Evolutionary conservation across 2,797 vertebrate species (phyloP).

Genomic region (Botia almorhae): DNA sequence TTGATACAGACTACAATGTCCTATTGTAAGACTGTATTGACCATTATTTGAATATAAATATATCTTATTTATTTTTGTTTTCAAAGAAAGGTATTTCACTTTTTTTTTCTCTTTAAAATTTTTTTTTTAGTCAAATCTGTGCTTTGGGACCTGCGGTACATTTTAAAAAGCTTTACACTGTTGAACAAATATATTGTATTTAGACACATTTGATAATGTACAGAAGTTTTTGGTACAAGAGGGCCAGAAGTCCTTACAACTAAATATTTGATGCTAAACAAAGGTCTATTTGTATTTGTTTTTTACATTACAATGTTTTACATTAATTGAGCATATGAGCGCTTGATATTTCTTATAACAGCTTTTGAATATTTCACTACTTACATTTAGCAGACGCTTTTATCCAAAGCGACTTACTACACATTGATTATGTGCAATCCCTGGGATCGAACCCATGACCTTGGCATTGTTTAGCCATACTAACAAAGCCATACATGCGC

Average conservation of each 20-base stretch:
- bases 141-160: constrained; percentile 43
- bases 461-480: too few species aligned
- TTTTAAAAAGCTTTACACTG: neutral
- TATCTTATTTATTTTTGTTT: constrained; percentile 39
- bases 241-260: constrained; percentile 23
- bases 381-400: too few species aligned
- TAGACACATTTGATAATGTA: constrained; percentile 41
- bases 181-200: constrained; percentile 26
- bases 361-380: too few species aligned
- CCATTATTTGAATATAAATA: neutral
- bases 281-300: neutral
- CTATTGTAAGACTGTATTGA: neutral
- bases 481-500: too few species aligned
- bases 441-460: too few species aligned
- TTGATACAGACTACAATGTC: neutral
- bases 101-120: too few species aligned
- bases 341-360: too few species aligned
- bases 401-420: too few species aligned
- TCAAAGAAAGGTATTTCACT: constrained; percentile 1
- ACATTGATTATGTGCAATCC: too few species aligned
- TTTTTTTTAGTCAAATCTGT: constrained; percentile 7
- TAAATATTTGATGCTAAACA: constrained; percentile 50
- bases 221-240: constrained; percentile 53
- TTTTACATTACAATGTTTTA: neutral
- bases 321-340: neutral